Evolutionary conservation across 2,888 invertebrate genomes (phyloP).

Genomic region (Endotricha flammealis): DNA sequence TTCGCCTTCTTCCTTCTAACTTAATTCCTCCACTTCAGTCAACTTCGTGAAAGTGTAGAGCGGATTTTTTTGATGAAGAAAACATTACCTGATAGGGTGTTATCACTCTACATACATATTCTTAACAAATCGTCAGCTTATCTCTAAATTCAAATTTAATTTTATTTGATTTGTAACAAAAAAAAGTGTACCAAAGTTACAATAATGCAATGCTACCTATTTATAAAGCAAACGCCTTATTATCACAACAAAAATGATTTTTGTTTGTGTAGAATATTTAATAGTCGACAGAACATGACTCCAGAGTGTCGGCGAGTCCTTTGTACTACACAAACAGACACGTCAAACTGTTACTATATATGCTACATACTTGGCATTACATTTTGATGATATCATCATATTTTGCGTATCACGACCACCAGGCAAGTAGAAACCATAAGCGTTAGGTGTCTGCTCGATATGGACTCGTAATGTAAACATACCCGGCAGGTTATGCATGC

Average conservation of each 20-base stretch:
- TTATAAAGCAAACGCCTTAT: too few relatives aligned
- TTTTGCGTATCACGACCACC: constrained; percentile 54
- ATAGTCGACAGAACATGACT: constrained; percentile 24
- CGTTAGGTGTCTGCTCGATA: constrained; percentile 49
- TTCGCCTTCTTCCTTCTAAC: too few relatives aligned
- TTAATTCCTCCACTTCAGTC: too few relatives aligned
- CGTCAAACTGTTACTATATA: constrained; percentile 2
- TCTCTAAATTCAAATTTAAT: too few relatives aligned
- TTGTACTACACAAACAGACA: constrained; percentile 22
- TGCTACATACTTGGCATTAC: constrained; percentile 21
- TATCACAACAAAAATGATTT: not conserved
- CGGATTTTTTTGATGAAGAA: too few relatives aligned
- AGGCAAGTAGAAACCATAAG: constrained; percentile 44
- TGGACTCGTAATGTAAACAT: constrained; percentile 51
- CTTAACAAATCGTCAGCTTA: too few relatives aligned
- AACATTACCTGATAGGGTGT: too few relatives aligned
- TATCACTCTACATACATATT: too few relatives aligned
- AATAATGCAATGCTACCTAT: too few relatives aligned
- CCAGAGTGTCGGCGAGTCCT: constrained; percentile 20
- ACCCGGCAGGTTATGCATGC: constrained; percentile 36
- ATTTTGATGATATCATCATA: constrained; percentile 56
- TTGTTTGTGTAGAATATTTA: constrained; percentile 10
- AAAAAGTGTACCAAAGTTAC: too few relatives aligned
- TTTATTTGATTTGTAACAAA: too few relatives aligned
- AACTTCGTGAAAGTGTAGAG: too few relatives aligned